Base-by-base conservation (phyloP, 2,113 vertebrate species). In the Aptenodytes forsteri region DNA sequence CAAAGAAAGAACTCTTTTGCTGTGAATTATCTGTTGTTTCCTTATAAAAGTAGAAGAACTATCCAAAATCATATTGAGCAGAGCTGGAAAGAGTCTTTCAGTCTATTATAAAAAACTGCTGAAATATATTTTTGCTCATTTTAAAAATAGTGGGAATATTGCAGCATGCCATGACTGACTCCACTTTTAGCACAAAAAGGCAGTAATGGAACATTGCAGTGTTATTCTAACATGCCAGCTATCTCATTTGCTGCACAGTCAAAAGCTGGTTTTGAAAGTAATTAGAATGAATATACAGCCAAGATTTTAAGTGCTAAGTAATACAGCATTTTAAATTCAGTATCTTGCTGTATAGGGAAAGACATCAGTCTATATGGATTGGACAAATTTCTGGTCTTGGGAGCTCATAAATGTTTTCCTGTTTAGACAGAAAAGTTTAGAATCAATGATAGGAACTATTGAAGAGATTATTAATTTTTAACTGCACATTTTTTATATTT, bases 231-330 rank as follows among this genome's bases (percentile, higher is more conserved):
- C 83, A 56, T 26, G 71, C 87, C 96, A 96, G 62, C 71, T 72
- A 76, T 89, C 87, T 95, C 89, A 94, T 96, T 95, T 94, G 61
- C 76, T 91, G 79, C 61, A 54, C 90, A 93, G 86, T 85, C 75
- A 84, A 87, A 97, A 95, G 87, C 92, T 95, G 89, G 49, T 40
- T 58, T 95, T 83, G 65, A 91, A 96, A 94, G 84, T 96, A 96
- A 97, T 97, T 95, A 93, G 55, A 91, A 86, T 67, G 65, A 91
- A 71, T 81, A 81, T 9, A 62, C 20, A 92, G 96, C 87, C 91
- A 95, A 93, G 66, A 78, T 77, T 94, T 97, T 93, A 80, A 91
- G 89, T 77, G 70, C 86, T 91, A 96, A 95, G 94, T 82, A 84
- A 38, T 47, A 75, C n/a, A 40, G 19, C 44, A 59, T 93, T 94